phyloP scores from a whole-genome alignment of 2,888 invertebrate genomes.

The Lepidochitona cinerea region DNA sequence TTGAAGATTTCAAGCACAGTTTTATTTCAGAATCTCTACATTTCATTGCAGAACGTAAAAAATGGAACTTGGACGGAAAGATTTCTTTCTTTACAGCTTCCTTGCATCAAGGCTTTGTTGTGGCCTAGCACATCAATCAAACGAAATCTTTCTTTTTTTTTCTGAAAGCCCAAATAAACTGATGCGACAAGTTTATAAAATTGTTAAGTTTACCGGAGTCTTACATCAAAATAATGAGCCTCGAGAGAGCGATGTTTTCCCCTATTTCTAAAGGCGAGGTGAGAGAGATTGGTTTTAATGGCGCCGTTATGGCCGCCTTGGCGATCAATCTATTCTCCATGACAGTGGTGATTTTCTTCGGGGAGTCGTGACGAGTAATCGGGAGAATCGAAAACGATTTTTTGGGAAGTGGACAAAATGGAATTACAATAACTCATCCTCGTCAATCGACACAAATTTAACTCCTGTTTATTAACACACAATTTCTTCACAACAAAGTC shows the following conservation, averaged over 20 bases:
- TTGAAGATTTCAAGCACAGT: no score
- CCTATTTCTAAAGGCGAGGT: neutral
- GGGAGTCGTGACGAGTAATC: neutral
- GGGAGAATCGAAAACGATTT: neutral
- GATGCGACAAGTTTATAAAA: neutral
- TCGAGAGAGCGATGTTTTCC: neutral
- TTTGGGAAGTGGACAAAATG: neutral
- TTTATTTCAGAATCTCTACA: no score
- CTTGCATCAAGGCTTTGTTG: no score
- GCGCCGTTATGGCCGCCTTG: neutral
- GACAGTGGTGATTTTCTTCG: neutral
- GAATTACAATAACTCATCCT: neutral
- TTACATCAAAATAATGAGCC: neutral
- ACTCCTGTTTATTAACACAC: neutral
- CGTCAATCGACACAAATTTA: neutral
- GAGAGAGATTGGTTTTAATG: neutral
- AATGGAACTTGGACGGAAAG: no score
- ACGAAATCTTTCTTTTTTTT: neutral
- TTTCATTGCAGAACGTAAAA: no score
- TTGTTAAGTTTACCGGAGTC: neutral
- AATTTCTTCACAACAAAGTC: neutral
- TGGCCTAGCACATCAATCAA: no score
- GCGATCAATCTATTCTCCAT: neutral
- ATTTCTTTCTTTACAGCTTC: no score
- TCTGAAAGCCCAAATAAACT: neutral